phyloP scores from a whole-genome alignment of 1,140 invertebrate genomes.

The Papilio polytes region DNA sequence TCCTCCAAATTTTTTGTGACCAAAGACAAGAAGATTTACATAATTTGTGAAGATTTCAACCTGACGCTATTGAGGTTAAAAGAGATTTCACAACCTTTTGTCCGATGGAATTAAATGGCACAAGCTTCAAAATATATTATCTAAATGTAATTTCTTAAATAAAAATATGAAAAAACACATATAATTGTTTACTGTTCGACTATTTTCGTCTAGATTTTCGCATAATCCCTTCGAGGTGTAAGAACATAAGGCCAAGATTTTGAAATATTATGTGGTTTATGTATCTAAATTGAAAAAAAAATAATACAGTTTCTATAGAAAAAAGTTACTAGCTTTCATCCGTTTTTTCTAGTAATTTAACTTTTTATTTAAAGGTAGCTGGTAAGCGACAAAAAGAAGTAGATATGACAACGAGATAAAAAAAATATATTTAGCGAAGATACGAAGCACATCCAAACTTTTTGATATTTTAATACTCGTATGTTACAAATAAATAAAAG shows the following conservation, averaged over 20 bases:
- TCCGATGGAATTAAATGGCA: background rate
- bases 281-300: background rate
- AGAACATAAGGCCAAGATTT: background rate
- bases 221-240: background rate
- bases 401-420: background rate
- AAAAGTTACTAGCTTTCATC: background rate
- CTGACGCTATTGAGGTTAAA: background rate
- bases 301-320: background rate
- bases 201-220: background rate
- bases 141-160: background rate
- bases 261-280: background rate
- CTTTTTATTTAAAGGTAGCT: background rate
- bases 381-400: background rate
- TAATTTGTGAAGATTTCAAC: slow-evolving; percentile 10
- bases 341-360: background rate
- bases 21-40: slow-evolving; percentile 10
- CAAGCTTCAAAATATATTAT: background rate
- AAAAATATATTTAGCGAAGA: too few relatives aligned
- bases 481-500: background rate
- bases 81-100: background rate
- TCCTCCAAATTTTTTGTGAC: background rate
- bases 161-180: background rate
- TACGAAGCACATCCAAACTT: too few relatives aligned
- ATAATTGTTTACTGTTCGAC: background rate
- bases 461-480: too few relatives aligned